Conservation (phyloP, 1,140 invertebrate genomes). For the Holotrichia oblita region DNA sequence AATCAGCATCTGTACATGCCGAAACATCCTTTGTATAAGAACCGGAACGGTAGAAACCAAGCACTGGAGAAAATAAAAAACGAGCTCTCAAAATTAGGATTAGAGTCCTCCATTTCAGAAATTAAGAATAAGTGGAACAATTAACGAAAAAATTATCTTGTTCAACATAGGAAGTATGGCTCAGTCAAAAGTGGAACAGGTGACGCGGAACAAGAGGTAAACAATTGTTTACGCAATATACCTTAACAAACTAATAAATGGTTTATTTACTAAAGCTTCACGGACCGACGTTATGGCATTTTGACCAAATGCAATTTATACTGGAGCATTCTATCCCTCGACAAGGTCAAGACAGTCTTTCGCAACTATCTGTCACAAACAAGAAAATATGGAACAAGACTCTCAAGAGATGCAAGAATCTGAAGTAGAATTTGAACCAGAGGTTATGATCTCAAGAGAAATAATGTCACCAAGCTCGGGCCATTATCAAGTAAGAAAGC, state of each 20-base stretch:
- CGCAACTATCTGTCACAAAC: background rate
- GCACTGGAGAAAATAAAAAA: background rate
- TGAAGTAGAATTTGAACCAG: background rate
- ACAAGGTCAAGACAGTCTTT: background rate
- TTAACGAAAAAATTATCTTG: background rate
- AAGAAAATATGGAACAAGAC: conserved; percentile 3
- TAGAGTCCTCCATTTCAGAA: background rate
- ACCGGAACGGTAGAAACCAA: background rate
- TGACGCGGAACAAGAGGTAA: background rate
- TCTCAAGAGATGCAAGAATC: conserved; percentile 1
- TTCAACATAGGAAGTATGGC: background rate
- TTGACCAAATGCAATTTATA: conserved; percentile 7
- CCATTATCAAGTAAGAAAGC: background rate
- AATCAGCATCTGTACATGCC: background rate
- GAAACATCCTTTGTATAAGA: background rate
- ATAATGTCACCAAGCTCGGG: background rate
- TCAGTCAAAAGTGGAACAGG: conserved; percentile 1
- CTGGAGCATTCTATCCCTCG: conserved; percentile 5
- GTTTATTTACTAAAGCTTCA: too few species aligned
- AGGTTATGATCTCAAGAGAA: background rate
- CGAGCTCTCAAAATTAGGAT: background rate
- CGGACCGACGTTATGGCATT: background rate
- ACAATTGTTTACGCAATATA: background rate
- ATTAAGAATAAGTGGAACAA: conserved; percentile 7
- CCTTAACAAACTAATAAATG: too few species aligned